phyloP scores from a whole-genome alignment of 1,140 invertebrate genomes.

The Hyphantria cunea region DNA sequence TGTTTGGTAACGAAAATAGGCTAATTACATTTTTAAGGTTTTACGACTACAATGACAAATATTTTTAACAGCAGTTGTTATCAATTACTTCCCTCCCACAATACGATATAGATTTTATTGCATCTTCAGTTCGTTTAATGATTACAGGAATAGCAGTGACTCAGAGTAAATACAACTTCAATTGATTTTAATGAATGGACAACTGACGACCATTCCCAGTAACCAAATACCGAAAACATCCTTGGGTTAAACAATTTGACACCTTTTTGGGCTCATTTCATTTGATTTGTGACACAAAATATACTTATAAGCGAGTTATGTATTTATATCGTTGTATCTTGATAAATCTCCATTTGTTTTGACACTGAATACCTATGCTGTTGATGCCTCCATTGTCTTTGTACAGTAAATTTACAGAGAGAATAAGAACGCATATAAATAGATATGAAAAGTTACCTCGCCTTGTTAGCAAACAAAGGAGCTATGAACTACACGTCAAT shows the following conservation, averaged over 20 bases:
- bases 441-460: background rate
- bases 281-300: constrained; percentile 35
- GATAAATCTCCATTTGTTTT: constrained; percentile 29
- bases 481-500: background rate
- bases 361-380: constrained; percentile 17
- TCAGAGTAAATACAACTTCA: constrained; percentile 33
- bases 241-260: constrained; percentile 51
- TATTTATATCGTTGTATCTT: constrained; percentile 3
- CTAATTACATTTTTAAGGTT: too few species aligned
- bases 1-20: too few species aligned
- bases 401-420: too few species aligned
- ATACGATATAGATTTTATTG: constrained; percentile 6
- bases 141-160: constrained; percentile 32
- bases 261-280: constrained; percentile 25
- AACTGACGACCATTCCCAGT: constrained; percentile 16
- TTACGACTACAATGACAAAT: background rate
- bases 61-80: background rate
- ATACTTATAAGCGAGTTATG: constrained; percentile 20
- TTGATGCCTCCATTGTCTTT: background rate
- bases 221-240: constrained; percentile 41
- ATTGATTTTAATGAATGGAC: constrained; percentile 47
- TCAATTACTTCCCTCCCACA: constrained; percentile 3
- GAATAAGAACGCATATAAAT: too few species aligned
- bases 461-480: background rate
- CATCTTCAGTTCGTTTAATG: constrained; percentile 4